Evolutionary conservation across 2,888 invertebrate species (phyloP).

Genomic region (Acrobasis consociella): DNA sequence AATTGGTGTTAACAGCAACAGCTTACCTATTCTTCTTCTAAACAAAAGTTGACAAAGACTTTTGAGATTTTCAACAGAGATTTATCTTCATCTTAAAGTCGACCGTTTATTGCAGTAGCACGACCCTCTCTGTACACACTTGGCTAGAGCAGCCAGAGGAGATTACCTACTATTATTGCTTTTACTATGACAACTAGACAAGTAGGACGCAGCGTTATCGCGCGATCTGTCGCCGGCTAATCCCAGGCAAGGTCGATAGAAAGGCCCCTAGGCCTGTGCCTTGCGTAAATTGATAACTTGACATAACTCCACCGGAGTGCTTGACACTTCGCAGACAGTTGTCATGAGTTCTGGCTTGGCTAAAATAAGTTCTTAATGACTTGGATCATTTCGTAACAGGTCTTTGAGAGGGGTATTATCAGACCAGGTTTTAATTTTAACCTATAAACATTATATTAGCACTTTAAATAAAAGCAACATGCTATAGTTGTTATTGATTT

Average conservation of each 20-base stretch:
- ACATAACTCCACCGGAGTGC: constrained; percentile 15
- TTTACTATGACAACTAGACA: constrained; percentile 8
- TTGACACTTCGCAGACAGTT: constrained; percentile 6
- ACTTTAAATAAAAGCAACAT: no score
- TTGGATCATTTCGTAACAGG: neutral
- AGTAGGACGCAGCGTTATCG: constrained; percentile 44
- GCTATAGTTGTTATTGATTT: no score
- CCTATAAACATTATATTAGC: no score
- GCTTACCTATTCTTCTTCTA: no score
- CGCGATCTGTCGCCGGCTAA: constrained; percentile 50
- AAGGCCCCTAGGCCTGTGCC: constrained; percentile 43
- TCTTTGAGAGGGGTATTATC: neutral
- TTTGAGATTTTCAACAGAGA: neutral
- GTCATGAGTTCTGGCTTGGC: neutral
- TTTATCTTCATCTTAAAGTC: no score
- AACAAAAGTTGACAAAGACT: no score
- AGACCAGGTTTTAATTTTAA: no score
- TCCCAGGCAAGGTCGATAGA: constrained; percentile 57
- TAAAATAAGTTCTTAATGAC: constrained; percentile 5
- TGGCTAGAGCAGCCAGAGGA: no score
- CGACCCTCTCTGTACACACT: no score
- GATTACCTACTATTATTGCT: neutral
- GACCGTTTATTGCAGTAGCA: no score
- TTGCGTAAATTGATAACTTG: constrained; percentile 22
- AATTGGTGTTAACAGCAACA: no score